Conservation (phyloP, 2,888 invertebrate species). For the Argynnis bischoffii region DNA sequence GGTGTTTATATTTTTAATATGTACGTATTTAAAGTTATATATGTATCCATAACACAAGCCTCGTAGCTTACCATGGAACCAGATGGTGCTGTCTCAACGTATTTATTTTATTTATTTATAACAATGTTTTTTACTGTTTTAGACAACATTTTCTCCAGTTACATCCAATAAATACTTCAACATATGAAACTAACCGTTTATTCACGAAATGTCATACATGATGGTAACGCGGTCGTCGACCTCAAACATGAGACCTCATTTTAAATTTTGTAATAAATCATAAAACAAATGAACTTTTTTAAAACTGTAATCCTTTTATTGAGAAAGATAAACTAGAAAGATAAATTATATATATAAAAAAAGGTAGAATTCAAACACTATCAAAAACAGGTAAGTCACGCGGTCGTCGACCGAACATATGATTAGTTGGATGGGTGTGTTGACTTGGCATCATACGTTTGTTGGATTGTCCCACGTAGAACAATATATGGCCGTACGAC, state of each 20-base stretch:
- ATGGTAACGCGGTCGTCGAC: neutral
- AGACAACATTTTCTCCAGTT: neutral
- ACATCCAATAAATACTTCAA: neutral
- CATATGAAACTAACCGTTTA: slow-evolving; percentile 5
- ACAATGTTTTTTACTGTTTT: too few species aligned
- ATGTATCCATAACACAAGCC: too few species aligned
- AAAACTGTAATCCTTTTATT: neutral
- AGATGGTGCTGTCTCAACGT: too few species aligned
- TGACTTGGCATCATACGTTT: neutral
- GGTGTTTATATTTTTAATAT: too few species aligned
- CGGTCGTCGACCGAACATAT: slow-evolving; percentile 6
- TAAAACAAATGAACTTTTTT: neutral
- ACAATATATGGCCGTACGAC: slow-evolving; percentile 11
- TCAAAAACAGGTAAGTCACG: neutral
- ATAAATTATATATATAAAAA: neutral
- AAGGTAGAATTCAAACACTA: neutral
- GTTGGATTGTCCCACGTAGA: slow-evolving; percentile 5
- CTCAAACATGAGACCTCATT: neutral
- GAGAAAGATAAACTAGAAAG: too few species aligned
- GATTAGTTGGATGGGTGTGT: too few species aligned
- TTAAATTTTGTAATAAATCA: too few species aligned
- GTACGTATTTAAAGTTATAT: too few species aligned
- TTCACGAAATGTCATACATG: neutral
- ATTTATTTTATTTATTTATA: too few species aligned
- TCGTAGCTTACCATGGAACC: too few species aligned